These are phyloP conservation scores for Pseudomyrmex flavicornis DNA, from an alignment of 1,140 invertebrate species.

Conservation along the genomic window DNA sequence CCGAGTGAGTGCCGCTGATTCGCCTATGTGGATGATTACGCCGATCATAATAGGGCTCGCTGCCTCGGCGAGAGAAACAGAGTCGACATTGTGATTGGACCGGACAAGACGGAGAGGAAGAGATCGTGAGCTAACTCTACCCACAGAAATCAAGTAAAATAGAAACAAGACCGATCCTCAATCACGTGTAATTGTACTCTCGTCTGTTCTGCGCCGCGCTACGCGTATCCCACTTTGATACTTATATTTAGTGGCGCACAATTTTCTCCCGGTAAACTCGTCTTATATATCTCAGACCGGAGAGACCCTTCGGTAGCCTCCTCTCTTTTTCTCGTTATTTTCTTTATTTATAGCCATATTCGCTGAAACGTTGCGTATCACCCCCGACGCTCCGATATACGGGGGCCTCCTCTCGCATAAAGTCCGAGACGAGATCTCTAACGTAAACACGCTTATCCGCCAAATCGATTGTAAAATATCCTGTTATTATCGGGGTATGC, in stretches of 20 bases:
- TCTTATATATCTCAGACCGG: constrained; percentile 28
- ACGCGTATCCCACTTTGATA: constrained; percentile 41
- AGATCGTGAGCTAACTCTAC: constrained; percentile 62
- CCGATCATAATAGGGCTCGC: constrained; percentile 65
- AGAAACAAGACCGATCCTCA: constrained; percentile 69
- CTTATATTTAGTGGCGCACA: constrained; percentile 62
- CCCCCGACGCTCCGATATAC: constrained; percentile 42
- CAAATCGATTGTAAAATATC: constrained; percentile 60
- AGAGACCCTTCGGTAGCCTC: constrained; percentile 24
- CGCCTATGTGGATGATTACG: constrained; percentile 65
- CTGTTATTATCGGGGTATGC: constrained; percentile 57
- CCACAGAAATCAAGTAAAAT: constrained; percentile 68
- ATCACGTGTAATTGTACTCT: constrained; percentile 71
- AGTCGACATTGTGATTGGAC: constrained; percentile 65
- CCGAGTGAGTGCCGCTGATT: constrained; percentile 58
- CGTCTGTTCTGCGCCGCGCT: constrained; percentile 58
- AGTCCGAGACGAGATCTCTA: constrained; percentile 55
- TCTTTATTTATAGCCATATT: constrained; percentile 60
- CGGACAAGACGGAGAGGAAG: constrained; percentile 2
- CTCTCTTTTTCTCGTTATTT: constrained; percentile 33
- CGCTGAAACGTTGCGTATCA: constrained; percentile 53
- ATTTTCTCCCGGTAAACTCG: constrained; percentile 55
- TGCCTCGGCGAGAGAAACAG: constrained; percentile 9
- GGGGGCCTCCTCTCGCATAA: constrained; percentile 28
- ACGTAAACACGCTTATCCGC: constrained; percentile 59